phyloP scores from a whole-genome alignment of 2,797 vertebrate genomes.

The Anableps anableps region DNA sequence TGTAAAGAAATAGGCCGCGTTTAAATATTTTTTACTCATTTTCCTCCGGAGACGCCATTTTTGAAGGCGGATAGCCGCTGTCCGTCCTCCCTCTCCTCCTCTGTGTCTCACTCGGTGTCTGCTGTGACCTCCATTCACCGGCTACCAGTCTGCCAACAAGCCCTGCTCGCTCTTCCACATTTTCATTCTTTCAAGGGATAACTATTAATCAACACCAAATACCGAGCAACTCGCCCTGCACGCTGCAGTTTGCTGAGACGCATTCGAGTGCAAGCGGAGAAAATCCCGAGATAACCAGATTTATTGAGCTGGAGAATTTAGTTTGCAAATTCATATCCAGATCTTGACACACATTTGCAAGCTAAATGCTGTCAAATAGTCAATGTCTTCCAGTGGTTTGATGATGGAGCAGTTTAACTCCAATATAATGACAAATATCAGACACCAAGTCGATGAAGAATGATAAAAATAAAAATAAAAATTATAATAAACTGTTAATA shows the following conservation, averaged over 20 bases:
- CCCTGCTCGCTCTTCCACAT: constrained; percentile 38
- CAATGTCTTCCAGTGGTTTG: not conserved
- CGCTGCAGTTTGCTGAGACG: constrained; percentile 42
- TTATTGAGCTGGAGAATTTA: constrained; percentile 29
- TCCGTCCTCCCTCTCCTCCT: constrained; percentile 73
- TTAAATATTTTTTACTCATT: constrained; percentile 84
- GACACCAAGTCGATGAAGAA: not conserved
- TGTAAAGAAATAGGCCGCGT: constrained; percentile 76
- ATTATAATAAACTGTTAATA: not conserved
- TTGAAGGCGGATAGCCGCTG: constrained; percentile 84
- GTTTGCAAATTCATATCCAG: constrained; percentile 34
- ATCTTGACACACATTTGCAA: not conserved
- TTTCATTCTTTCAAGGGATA: constrained; percentile 16
- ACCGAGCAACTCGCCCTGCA: constrained; percentile 23
- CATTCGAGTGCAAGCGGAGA: constrained; percentile 40
- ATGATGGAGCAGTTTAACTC: not conserved
- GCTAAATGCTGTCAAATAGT: not conserved
- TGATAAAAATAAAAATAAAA: not conserved
- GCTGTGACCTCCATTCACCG: constrained; percentile 77
- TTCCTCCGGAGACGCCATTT: constrained; percentile 87
- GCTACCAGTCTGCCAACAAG: constrained; percentile 41
- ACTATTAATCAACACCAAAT: constrained; percentile 18
- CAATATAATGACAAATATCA: not conserved
- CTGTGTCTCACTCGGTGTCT: constrained; percentile 66
- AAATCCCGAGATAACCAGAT: constrained; percentile 57